These are phyloP conservation scores for Alloscopus bannaensis DNA, from an alignment of 2,888 invertebrate genomes.

Conservation along the genomic window DNA sequence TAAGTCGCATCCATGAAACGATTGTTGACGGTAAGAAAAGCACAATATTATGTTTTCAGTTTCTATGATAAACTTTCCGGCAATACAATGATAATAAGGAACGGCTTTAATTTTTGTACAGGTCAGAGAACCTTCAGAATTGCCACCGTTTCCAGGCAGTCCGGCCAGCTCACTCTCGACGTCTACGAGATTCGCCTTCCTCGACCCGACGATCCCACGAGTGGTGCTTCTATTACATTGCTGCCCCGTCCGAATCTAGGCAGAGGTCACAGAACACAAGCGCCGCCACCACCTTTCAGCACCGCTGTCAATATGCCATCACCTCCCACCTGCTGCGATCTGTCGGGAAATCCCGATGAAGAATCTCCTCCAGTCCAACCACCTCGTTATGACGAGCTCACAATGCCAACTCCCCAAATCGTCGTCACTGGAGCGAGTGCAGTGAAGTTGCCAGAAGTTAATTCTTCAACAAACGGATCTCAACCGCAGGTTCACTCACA, in stretches of 20 bases:
- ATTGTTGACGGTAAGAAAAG: constrained; percentile 38
- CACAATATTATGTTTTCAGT: background rate
- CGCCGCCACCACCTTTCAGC: constrained; percentile 50
- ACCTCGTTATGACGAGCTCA: constrained; percentile 35
- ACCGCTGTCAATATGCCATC: constrained; percentile 49
- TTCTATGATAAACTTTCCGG: constrained; percentile 8
- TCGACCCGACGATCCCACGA: background rate
- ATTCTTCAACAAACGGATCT: too few relatives aligned
- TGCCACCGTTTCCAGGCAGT: constrained; percentile 44
- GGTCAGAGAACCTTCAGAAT: constrained; percentile 52
- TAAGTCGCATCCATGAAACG: constrained; percentile 36
- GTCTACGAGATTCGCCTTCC: constrained; percentile 59
- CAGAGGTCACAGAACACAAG: background rate
- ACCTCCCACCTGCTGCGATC: constrained; percentile 9
- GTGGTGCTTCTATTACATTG: constrained; percentile 6
- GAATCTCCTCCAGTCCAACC: constrained; percentile 30
- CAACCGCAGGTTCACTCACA: too few relatives aligned
- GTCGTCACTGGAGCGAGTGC: too few relatives aligned
- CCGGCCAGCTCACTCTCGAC: constrained; percentile 27
- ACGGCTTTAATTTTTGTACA: constrained; percentile 17
- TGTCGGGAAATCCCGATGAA: background rate
- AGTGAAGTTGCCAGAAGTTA: too few relatives aligned
- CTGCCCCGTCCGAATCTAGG: background rate
- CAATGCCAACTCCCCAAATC: too few relatives aligned
- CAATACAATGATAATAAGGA: too few relatives aligned